Conservation (phyloP, 2,888 invertebrate genomes). For the Hartigia nigra region DNA sequence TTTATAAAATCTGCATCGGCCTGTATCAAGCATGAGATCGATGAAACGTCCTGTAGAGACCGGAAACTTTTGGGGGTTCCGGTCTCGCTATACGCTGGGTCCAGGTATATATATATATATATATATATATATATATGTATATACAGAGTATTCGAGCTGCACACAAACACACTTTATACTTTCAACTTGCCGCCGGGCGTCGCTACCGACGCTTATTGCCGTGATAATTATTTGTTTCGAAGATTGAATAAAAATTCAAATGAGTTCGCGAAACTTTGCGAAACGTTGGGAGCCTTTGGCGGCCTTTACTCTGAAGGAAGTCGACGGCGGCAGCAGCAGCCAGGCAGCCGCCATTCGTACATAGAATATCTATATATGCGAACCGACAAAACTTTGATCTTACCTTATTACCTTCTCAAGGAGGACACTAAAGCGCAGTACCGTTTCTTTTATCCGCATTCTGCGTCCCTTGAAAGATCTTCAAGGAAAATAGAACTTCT, state of each 20-base stretch:
- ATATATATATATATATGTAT: neutral
- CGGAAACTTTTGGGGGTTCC: no score
- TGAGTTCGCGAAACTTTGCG: constrained; percentile 48
- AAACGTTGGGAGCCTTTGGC: neutral
- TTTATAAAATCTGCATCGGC: neutral
- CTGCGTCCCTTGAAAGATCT: neutral
- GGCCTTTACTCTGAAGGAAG: neutral
- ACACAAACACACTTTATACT: neutral
- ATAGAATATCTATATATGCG: no score
- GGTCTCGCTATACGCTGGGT: neutral
- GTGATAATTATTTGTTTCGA: constrained; percentile 61
- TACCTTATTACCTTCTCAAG: constrained; percentile 58
- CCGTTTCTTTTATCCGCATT: neutral
- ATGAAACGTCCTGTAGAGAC: neutral
- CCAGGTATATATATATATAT: neutral
- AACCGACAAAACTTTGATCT: constrained; percentile 56
- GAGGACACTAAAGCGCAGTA: constrained; percentile 23
- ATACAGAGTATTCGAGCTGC: neutral
- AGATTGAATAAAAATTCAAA: constrained; percentile 61
- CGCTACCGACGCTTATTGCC: constrained; percentile 44
- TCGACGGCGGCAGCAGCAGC: constrained; percentile 5
- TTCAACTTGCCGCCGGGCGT: neutral
- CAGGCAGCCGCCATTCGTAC: neutral
- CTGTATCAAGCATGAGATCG: neutral
- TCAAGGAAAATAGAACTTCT: neutral